Percentiles rank a stretch among this genome's conserved stretches.
phyloP scores from a whole-genome alignment of 2,797 vertebrate genomes.

The Gallinago solitaria region DNA sequence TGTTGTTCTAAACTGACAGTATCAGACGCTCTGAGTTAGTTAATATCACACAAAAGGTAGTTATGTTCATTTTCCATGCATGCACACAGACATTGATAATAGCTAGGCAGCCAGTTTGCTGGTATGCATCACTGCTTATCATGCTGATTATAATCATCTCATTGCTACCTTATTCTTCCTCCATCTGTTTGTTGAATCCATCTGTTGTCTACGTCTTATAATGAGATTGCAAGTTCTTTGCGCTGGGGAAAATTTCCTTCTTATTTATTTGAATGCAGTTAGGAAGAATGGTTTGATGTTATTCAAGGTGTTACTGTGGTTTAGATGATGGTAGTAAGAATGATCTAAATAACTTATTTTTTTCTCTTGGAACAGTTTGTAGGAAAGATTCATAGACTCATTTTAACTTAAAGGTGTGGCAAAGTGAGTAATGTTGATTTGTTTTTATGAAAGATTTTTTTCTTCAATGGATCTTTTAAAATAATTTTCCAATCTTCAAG shows the following conservation, averaged over 20 bases:
- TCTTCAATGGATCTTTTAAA: neutral
- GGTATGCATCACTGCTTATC: conserved; percentile 55
- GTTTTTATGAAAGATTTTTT: neutral
- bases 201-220: conserved; percentile 56
- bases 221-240: conserved; percentile 45
- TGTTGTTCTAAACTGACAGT: neutral
- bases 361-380: neutral
- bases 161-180: conserved; percentile 58
- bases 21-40: neutral
- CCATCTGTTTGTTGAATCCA: conserved; percentile 58
- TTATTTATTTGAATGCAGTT: conserved; percentile 3
- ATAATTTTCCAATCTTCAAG: neutral
- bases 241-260: neutral
- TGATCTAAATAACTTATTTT: neutral
- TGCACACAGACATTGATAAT: neutral
- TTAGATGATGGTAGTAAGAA: neutral
- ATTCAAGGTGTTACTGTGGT: neutral
- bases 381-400: neutral
- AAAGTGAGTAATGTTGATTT: neutral
- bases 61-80: conserved; percentile 15
- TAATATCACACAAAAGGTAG: neutral
- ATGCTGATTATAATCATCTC: conserved; percentile 52
- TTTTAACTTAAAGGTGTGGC: neutral
- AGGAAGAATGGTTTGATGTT: neutral
- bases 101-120: conserved; percentile 31